Evolutionary conservation across 2,888 invertebrate species (phyloP), one percentile per base, ranked within the genome.

Genomic region (Eupithecia abbreviata): DNA sequence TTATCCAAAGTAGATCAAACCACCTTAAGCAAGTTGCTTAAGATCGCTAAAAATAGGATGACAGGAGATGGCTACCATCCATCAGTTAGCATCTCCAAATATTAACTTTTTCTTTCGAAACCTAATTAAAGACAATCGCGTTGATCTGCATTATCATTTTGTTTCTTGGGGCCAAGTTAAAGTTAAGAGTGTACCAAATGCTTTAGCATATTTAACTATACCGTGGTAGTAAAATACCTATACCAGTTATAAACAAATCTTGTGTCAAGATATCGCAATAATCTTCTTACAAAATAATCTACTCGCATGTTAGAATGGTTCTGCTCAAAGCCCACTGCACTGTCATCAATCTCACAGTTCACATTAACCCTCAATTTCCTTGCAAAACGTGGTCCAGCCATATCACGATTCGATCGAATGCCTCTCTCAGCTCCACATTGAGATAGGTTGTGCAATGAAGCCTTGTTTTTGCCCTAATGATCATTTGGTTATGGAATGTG

Each of bases 391-490:
- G 10, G 75, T 75, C 77, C 74, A 82, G 82, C 82, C 83, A 83
- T 84, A 80, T 84, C 83, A 84, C 83, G 82, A 85, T 84, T 80
- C 67, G 71, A 81, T 78, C 80, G n/a, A 76, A 80, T 62, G 65
- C 62, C 73, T 70, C 51, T 76, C 67, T 71, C 55, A 43, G 74
- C 77, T 82, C 81, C 83, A 83, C 83, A 83, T 85, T 85, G 84
- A 85, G 83, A 84, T 86, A 86, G 83, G 79, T 83, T 82, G 82
- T 85, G 87, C 82, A 86, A 85, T 83, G 80, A 83, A 84, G 84
- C 85, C 85, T 85, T 81, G 90, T 91, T 92, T 91, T 92, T 91
- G 89, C 86, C 77, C 85, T 90, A 90, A 92, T 89, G 90, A 87
- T 89, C 88, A 87, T 90, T 91, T 90, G 87, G 85, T 84, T 88